These are phyloP conservation scores for Nycticebus coucang DNA, from an alignment of 2,113 vertebrate genomes.

Conservation along the genomic window DNA sequence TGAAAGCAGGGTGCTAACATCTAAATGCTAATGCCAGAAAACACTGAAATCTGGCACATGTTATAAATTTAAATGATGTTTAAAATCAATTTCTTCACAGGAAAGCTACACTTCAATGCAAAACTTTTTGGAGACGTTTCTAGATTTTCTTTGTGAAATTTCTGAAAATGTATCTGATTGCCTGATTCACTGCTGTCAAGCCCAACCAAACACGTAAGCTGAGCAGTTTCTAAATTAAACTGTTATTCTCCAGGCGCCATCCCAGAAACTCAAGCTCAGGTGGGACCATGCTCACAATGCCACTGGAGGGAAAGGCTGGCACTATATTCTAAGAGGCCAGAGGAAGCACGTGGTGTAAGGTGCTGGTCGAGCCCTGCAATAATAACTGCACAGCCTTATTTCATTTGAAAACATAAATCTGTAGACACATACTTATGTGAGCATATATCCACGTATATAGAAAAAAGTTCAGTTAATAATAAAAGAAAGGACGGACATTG, in stretches of 20 bases:
- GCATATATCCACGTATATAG: constrained; percentile 69
- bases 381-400: constrained; percentile 69
- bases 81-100: constrained; percentile 56
- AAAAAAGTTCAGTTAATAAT: constrained; percentile 64
- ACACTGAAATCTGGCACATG: constrained; percentile 65
- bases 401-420: constrained; percentile 81
- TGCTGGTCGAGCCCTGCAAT: constrained; percentile 26
- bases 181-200: constrained; percentile 61
- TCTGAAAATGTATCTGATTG: constrained; percentile 55
- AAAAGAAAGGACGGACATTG: constrained; percentile 65
- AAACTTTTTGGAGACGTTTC: constrained; percentile 57
- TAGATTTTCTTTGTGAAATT: constrained; percentile 60
- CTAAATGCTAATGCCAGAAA: constrained; percentile 63
- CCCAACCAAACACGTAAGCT: constrained; percentile 60
- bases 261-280: constrained; percentile 58
- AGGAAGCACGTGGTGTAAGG: constrained; percentile 18
- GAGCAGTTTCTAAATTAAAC: constrained; percentile 77
- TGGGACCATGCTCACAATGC: constrained; percentile 50
- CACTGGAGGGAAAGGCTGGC: constrained; percentile 55
- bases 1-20: constrained; percentile 60
- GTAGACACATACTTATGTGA: constrained; percentile 67
- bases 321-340: constrained; percentile 8
- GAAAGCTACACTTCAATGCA: constrained; percentile 46
- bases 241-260: constrained; percentile 71
- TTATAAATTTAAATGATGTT: constrained; percentile 69